phyloP scores from a whole-genome alignment of 2,113 vertebrate genomes.

The Eulemur rufifrons region DNA sequence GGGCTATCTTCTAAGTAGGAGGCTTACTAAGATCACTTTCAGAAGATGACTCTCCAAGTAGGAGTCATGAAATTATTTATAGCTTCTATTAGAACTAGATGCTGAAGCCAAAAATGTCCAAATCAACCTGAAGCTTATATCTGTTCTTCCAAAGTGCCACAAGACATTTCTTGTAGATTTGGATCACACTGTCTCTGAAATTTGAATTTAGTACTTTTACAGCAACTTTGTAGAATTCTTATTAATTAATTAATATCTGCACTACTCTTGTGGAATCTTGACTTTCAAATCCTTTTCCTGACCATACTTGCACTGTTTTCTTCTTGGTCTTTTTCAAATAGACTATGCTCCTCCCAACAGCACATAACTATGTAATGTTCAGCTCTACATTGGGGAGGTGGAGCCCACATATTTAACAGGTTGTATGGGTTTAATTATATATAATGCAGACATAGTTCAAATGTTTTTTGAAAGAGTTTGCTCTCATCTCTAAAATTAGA shows the following conservation, averaged over 20 bases:
- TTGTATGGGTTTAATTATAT: conserved; percentile 33
- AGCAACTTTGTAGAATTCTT: not conserved
- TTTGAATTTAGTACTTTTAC: not conserved
- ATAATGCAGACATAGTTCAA: not conserved
- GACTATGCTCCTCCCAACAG: not conserved
- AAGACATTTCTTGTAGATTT: not conserved
- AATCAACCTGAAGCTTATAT: not conserved
- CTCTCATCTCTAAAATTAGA: conserved; percentile 50
- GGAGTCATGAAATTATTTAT: not conserved
- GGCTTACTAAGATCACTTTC: not conserved
- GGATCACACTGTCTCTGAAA: not conserved
- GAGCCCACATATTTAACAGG: not conserved
- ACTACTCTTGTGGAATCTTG: not conserved
- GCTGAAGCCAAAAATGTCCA: not conserved
- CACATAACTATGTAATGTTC: not conserved
- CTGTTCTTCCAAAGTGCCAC: not conserved
- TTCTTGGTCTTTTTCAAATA: not conserved
- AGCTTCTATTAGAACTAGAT: not conserved
- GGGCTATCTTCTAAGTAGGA: not conserved
- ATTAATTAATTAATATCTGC: not conserved
- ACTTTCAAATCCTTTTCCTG: not conserved
- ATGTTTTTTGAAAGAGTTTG: conserved; percentile 15
- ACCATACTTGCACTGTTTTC: not conserved
- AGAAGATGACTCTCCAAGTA: conserved; percentile 3
- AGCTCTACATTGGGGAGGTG: not conserved